Conservation (phyloP, 2,888 invertebrate genomes). For the Pemphredon lugubris region DNA sequence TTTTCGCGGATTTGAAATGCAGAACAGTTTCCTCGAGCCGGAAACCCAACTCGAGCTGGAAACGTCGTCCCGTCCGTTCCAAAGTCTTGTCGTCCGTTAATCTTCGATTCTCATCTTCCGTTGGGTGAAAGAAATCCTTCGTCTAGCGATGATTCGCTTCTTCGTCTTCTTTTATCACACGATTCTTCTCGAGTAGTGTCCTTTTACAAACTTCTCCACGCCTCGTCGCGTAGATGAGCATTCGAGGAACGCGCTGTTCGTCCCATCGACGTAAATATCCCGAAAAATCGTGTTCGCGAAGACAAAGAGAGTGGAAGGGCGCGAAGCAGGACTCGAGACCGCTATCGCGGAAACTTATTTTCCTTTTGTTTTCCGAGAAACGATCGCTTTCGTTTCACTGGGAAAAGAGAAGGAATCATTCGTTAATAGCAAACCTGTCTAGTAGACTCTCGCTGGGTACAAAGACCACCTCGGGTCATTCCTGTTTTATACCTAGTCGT, state of each 20-base stretch:
- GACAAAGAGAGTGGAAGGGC: too few relatives aligned
- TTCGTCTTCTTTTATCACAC: conserved; percentile 13
- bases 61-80: conserved; percentile 60
- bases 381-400: background rate
- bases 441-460: background rate
- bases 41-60: conserved; percentile 52
- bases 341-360: too few relatives aligned
- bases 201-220: too few relatives aligned
- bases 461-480: conserved; percentile 23
- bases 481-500: conserved; percentile 13
- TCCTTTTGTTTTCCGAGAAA: too few relatives aligned
- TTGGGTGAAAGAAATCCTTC: conserved; percentile 52
- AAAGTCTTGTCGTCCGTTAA: conserved; percentile 53
- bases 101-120: conserved; percentile 51
- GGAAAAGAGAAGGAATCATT: background rate
- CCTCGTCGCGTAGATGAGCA: too few relatives aligned
- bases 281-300: too few relatives aligned
- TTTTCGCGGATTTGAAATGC: conserved; percentile 65
- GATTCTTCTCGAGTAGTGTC: too few relatives aligned
- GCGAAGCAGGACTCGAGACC: too few relatives aligned
- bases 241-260: too few relatives aligned
- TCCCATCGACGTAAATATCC: too few relatives aligned
- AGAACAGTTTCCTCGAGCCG: conserved; percentile 54
- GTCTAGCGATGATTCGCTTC: conserved; percentile 11
- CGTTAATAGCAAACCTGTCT: conserved; percentile 13